These are phyloP conservation scores for Fistularia tabacaria DNA, from an alignment of 2,797 vertebrate species.

Conservation along the genomic window DNA sequence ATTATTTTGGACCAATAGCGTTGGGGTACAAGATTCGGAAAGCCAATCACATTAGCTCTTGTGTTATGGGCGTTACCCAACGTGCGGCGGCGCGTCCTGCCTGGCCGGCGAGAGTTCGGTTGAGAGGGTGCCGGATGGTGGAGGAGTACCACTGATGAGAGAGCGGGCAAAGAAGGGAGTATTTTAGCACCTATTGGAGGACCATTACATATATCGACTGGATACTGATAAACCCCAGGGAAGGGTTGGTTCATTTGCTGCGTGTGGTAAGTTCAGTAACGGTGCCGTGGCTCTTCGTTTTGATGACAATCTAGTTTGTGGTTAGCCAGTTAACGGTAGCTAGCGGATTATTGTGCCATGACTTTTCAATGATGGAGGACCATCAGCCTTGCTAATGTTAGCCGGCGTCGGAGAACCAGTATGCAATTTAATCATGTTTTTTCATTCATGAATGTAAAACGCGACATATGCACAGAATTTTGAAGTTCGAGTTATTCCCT, in stretches of 20 bases:
- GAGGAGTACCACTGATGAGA: constrained; percentile 75
- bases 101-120: constrained; percentile 69
- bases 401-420: constrained; percentile 24
- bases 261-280: constrained; percentile 59
- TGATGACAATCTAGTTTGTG: constrained; percentile 14
- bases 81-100: constrained; percentile 32
- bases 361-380: constrained; percentile 72
- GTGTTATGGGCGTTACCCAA: constrained; percentile 49
- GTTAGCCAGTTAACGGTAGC: constrained; percentile 41
- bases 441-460: too few relatives aligned
- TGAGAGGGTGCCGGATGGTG: constrained; percentile 72
- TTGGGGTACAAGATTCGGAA: background rate
- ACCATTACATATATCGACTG: constrained; percentile 20
- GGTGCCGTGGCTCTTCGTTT: background rate
- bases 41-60: constrained; percentile 55
- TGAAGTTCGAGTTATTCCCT: background rate
- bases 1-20: constrained; percentile 58
- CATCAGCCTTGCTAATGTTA: constrained; percentile 53
- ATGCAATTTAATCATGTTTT: background rate
- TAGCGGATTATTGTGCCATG: constrained; percentile 73
- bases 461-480: background rate
- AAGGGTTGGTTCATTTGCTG: constrained; percentile 25
- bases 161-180: constrained; percentile 50
- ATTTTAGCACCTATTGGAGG: constrained; percentile 33
- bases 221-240: constrained; percentile 24